Base-by-base conservation (phyloP, 2,888 invertebrate species). In the Drosophila borborema region DNA sequence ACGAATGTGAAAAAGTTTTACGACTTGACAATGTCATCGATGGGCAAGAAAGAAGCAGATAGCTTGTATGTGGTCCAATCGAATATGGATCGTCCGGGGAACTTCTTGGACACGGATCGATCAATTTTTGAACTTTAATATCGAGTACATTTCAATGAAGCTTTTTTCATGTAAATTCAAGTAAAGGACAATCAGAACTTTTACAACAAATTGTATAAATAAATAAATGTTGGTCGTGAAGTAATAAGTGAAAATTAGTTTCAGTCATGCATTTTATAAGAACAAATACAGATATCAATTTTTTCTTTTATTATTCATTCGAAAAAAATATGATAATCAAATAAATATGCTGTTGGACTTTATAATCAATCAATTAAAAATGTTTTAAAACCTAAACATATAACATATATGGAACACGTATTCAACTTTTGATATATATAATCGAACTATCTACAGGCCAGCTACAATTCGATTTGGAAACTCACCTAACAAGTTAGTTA, bases 41-140 rank as follows among this genome's bases (percentile, higher is more conserved):
- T 31, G 38, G 18, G 48, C 0, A 85, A 73, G 69, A 64, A 58
- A 7, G 18, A 41, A 2, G 34, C 36, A 1, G 69, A 70, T 0
- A 73, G 53, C 38, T 38, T 86, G 12, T 54, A 68, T 12, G 86
- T 89, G 38, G 86, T 87, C 1, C 86, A 89, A 31, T 90, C 90
- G 10, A 76, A 89, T 54, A 67, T 87, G 53, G 68, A 75, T 4
- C 90, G 90, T 9, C 86, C 84, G 2, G 36, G 34, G 0, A 90
- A 89, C 63, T 76, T 73, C 43, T 36, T 81, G 23, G 89, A 86
- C 14, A 41, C 72, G 0, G 63, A 68, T 20, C 75, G 62, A 10
- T 89, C 87, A 5, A 3, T 69, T 1, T 90, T 86, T 16, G 51
- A 86, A 7, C 31, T 86, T n/a, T 36, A 9, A 41, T 14, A 8